Conservation (phyloP, 2,888 invertebrate species). For the Marasmarcha lunaedactyla region DNA sequence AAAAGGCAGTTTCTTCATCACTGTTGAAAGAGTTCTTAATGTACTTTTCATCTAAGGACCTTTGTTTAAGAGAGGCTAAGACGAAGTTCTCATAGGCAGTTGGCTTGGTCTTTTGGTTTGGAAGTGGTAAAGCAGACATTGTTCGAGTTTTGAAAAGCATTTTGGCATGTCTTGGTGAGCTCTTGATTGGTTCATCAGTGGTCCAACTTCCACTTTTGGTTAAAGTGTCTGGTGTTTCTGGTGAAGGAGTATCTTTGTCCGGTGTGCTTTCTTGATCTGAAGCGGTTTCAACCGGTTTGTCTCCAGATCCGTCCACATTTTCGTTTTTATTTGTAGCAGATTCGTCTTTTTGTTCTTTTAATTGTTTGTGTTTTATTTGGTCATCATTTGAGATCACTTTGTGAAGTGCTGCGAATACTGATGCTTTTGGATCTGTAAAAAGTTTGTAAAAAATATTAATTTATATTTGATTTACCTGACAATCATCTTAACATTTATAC, state of each 20-base stretch:
- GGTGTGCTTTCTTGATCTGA: slow-evolving; percentile 13
- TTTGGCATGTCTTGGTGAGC: slow-evolving; percentile 49
- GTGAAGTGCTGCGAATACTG: slow-evolving; percentile 37
- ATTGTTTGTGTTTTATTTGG: slow-evolving; percentile 18
- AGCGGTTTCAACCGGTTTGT: background rate
- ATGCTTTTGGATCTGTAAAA: slow-evolving; percentile 50
- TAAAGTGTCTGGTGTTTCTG: slow-evolving; percentile 40
- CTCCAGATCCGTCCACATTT: background rate
- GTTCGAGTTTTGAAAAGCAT: slow-evolving; percentile 57
- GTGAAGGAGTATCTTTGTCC: slow-evolving; percentile 29
- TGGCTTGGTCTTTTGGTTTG: slow-evolving; percentile 37
- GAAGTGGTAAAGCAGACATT: slow-evolving; percentile 49
- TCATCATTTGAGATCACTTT: slow-evolving; percentile 30
- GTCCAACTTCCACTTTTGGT: slow-evolving; percentile 43
- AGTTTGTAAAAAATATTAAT: no score
- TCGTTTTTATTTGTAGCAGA: slow-evolving; percentile 25
- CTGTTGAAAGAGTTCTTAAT: slow-evolving; percentile 49
- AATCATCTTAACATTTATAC: no score
- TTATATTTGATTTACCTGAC: no score
- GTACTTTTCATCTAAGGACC: slow-evolving; percentile 54
- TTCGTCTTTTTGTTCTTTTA: slow-evolving; percentile 19
- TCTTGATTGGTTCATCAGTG: slow-evolving; percentile 31
- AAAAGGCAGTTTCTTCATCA: slow-evolving; percentile 75
- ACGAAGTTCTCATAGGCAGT: slow-evolving; percentile 39
- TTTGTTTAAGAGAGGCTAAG: slow-evolving; percentile 47